Conservation (phyloP, 2,113 vertebrate species). For the Pluvialis apricaria region DNA sequence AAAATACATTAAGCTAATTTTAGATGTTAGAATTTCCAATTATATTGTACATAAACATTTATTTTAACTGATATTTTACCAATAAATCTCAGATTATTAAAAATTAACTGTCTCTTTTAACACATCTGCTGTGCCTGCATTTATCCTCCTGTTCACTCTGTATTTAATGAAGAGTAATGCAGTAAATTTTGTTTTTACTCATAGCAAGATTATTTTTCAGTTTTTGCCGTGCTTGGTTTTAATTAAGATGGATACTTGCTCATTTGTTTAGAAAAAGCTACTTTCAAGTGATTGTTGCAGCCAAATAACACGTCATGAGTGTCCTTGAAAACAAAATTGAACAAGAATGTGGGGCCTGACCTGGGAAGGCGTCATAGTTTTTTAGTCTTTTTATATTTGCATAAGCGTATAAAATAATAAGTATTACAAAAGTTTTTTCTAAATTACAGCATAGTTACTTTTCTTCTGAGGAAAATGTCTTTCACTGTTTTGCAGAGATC, state of each 20-base stretch:
- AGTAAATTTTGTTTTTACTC: background rate
- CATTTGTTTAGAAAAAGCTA: background rate
- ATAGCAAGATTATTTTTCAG: background rate
- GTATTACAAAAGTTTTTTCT: background rate
- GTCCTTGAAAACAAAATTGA: background rate
- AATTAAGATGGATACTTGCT: background rate
- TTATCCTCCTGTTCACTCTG: background rate
- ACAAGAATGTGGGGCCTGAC: background rate
- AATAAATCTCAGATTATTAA: background rate
- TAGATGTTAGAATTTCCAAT: background rate
- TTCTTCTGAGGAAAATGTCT: background rate
- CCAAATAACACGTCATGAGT: background rate
- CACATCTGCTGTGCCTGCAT: background rate
- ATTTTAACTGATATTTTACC: background rate
- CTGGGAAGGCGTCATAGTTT: background rate
- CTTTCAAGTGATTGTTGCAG: background rate
- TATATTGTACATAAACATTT: background rate
- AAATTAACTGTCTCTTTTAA: background rate
- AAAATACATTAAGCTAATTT: background rate
- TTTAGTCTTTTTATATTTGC: conserved; percentile 15
- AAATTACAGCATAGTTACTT: background rate
- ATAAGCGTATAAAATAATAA: background rate
- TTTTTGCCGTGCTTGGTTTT: background rate
- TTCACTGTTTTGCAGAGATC: background rate
- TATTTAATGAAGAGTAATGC: background rate